Evolutionary conservation across 2,797 vertebrate genomes (phyloP), one percentile per base, ranked within the genome.

Genomic region (Protosalanx chinensis): DNA sequence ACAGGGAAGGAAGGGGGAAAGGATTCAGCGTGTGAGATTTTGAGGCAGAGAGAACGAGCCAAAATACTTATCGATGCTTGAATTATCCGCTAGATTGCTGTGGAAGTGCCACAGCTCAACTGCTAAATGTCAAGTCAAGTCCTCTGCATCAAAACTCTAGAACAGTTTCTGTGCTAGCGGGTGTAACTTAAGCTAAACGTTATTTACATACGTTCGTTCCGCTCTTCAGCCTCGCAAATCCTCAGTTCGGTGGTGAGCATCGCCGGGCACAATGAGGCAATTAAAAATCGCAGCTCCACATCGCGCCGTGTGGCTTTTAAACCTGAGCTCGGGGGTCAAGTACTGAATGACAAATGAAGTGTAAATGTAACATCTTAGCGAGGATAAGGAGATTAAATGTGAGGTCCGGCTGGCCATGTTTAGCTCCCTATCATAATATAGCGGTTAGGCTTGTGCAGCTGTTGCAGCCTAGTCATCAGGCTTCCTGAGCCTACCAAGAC

Each of bases 111-210:
- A 37, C 58, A 23, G 12, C 56, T 64, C 30, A 57, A n/a, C 51
- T 70, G 65, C 69, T 76, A 74, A 76, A 72, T 61, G 75, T 62
- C 70, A 71, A 51, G 1, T 29, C 41, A 51, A 64, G n/a, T 8
- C 8, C n/a, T 12, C 10, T 63, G 33, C 49, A 71, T 64, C 70
- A 71, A 71, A 71, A 56, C 70, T 56, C n/a, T 13, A 59, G 10
- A 12, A 10, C 61, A 6, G 53, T 23, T 53, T 29, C 68, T 15
- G 20, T 29, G 57, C 20, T 16, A 16, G 41, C 51, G 41, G 69
- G 46, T 51, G 29, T 37, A 46, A 46, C 41, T 8, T 46, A 46
- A 1, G 41, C 41, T 13, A 53, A 63, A 64, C 64, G 46, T 71
- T 71, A 64, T 71, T 62, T 46, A 56, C 56, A 33, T 58, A 58